Evolutionary conservation across 2,888 invertebrate species (phyloP), one percentile per base, ranked within the genome.

Genomic region (Lasioglossum morio): DNA sequence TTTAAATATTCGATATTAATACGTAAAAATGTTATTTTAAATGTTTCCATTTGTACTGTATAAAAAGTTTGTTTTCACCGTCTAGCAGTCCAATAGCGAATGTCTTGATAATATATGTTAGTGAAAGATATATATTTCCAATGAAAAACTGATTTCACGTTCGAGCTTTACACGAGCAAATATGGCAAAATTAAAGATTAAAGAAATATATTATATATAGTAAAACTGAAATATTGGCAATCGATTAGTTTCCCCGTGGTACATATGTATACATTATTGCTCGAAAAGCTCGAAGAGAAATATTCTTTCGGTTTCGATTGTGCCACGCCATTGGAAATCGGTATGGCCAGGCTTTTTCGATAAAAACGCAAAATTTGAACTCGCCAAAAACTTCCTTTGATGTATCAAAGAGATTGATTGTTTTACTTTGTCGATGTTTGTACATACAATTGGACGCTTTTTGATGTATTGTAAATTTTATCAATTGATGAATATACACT

Each of bases 191-290:
- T 27, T 48, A 74, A 57, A 69, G 69, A 48, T 40, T 27, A 57
- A 69, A 27, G 4, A 4, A 14, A 12, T 37, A 27, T 69, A 69
- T 79, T 57, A 34, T 34, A 48, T 37, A 81, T 43, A 43, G 14
- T 81, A 53, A 74, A 74, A 69, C 34, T 74, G 19, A 27, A 23
- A 12, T 60, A 69, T 81, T 74, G 82, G 14, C 43, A 81, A 81
- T 73, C 82, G 74, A 74, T 82, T 81, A 12, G 57, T 70, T 60
- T 53, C 46, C 57, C 23, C 12, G 57, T 19, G 30, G 23, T 43
- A 43, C n/a, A n/a, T n/a, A n/a, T n/a, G n/a, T 34, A 34, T 81
- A 70, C 69, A 48, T 69, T 74, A 73, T 46, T 74, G 69, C 57
- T 43, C 27, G 34, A 73, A 73, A 69, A 30, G 30, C 48, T 81